phyloP scores from a whole-genome alignment of 2,113 vertebrate genomes.

The Myxocyprinus asiaticus region DNA sequence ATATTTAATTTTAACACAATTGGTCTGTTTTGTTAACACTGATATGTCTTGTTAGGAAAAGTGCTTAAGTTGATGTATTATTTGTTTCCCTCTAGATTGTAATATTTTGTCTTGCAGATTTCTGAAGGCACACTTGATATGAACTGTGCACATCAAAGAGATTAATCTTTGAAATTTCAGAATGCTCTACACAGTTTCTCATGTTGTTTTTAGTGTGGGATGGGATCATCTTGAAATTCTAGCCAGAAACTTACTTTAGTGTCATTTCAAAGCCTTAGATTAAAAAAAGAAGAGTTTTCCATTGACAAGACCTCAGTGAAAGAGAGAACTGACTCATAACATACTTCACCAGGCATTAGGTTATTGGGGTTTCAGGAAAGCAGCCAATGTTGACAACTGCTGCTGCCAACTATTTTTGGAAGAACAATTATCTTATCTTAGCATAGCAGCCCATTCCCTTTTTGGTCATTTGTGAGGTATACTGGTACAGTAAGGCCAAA shows the following conservation, averaged over 20 bases:
- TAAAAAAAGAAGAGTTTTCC: neutral
- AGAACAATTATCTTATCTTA: slow-evolving; percentile 11
- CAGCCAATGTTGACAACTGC: slow-evolving; percentile 27
- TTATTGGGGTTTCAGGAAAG: slow-evolving; percentile 4
- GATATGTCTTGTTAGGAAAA: neutral
- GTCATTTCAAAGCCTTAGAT: slow-evolving; percentile 28
- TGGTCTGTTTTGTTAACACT: neutral
- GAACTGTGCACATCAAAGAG: slow-evolving; percentile 22
- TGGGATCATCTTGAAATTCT: slow-evolving; percentile 23
- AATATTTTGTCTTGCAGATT: neutral
- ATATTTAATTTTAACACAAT: neutral
- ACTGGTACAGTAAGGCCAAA: slow-evolving; percentile 15
- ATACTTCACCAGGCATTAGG: slow-evolving; percentile 16
- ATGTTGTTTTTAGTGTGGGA: neutral
- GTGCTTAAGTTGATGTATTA: neutral
- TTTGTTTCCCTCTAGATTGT: neutral
- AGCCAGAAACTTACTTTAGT: slow-evolving; percentile 8
- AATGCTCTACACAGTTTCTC: neutral
- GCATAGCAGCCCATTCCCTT: slow-evolving; percentile 8
- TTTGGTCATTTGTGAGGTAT: slow-evolving; percentile 36
- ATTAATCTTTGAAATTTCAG: slow-evolving; percentile 20
- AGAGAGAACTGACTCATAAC: neutral
- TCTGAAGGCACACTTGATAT: neutral
- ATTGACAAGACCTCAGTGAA: neutral
- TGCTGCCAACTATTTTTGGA: slow-evolving; percentile 28